phyloP scores from a whole-genome alignment of 2,113 vertebrate genomes.

The Suricata suricatta region DNA sequence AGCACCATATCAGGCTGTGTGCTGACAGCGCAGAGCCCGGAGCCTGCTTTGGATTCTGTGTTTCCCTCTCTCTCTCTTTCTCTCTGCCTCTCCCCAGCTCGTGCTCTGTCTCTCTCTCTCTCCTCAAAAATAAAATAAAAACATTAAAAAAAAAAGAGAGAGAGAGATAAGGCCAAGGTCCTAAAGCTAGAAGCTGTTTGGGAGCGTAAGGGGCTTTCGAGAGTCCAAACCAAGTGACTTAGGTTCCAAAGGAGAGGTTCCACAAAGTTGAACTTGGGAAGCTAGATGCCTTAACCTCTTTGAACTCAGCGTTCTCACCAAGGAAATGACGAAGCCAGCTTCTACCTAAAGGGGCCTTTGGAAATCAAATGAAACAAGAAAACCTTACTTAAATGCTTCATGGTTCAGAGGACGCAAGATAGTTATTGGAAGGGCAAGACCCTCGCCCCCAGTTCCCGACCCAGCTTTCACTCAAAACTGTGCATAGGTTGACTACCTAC shows the following conservation, averaged over 20 bases:
- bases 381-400: neutral
- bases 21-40: too few species aligned
- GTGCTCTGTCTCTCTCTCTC: too few species aligned
- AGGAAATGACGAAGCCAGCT: neutral
- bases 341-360: neutral
- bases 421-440: neutral
- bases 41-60: too few species aligned
- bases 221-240: neutral
- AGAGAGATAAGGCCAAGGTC: neutral
- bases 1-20: too few species aligned
- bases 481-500: neutral
- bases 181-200: neutral
- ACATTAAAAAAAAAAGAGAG: too few species aligned
- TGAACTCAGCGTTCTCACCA: neutral
- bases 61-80: too few species aligned
- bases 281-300: neutral
- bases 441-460: neutral
- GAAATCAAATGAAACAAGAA: neutral
- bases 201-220: neutral
- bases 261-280: neutral
- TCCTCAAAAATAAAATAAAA: too few species aligned
- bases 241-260: neutral
- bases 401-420: neutral
- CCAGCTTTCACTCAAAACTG: neutral
- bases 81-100: too few species aligned